Base-by-base conservation (phyloP, 2,888 invertebrate genomes). In the Anodontia alba region DNA sequence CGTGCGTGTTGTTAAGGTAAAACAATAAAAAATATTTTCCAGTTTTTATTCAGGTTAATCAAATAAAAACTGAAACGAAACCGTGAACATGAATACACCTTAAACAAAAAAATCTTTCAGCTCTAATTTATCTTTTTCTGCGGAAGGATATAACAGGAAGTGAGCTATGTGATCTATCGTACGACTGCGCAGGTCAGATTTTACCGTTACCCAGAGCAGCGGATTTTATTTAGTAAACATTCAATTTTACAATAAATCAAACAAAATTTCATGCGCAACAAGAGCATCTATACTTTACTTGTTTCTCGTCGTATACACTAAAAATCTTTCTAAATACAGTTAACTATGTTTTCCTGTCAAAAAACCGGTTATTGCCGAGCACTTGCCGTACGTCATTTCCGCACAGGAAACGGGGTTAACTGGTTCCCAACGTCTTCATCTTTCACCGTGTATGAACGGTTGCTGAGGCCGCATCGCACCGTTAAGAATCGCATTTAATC, bases 121-220 rank as follows among this genome's bases (percentile, higher is more conserved):
- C 31, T 62, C 33, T 62, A 29, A 57, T 33, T 54, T 62, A 62
- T 62, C 33, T 62, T 76, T 78, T 81, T 71, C 73, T 76, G 36
- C 38, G 66, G 54, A n/a, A 42, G 54, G 66, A 68, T 54, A 72
- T 72, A 38, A 81, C 87, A 86, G 92, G 91, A 92, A 90, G 76
- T 78, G 33, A 33, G 62, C 62, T 62, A 31, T 8, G 54, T 10
- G 33, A 7, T 1, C 12, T 26, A 33, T 62, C 62, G 23, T 62
- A 62, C 62, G 62, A 83, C 76, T 91, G 92, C 91, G 92, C 92
- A 91, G 77, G 90, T 89, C 90, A 83, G 81, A 82, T 84, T 88
- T 86, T 80, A 87, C 88, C 89, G 89, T 90, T 88, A 88, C 90
- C 38, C 88, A 90, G 87, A 46, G 62, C 33, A 62, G 62, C 62